Evolutionary conservation across 2,113 vertebrate genomes (phyloP), one percentile per base, ranked within the genome.

Genomic region (Origma solitaria): DNA sequence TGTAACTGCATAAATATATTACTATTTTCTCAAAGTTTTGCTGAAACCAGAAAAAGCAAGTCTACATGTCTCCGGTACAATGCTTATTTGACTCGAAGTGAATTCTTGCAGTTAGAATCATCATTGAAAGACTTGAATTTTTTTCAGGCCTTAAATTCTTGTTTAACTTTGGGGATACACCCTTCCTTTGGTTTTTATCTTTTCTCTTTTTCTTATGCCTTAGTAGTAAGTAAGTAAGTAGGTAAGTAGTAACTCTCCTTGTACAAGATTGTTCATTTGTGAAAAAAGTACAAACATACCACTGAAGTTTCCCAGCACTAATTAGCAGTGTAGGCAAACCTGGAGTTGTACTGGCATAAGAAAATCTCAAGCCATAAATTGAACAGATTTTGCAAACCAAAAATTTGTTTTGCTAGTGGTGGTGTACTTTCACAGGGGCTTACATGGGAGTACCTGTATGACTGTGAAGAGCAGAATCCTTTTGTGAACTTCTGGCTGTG

Each of bases 61-160:
- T 77, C 15, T 42, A 0, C 9, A 0, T 42, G 23, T 58, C 37
- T 76, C 7, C 14, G 5, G 0, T 58, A 30, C 7, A 20, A 5
- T 38, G 18, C 61, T 76, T 77, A 16, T 16, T 79, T 76, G 24
- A 72, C 53, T 87, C 3, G 4, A 44, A 60, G 18, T 75, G 60
- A 65, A 37, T 92, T 83, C 33, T 80, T 81, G 35, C 13, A 37
- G 28, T 82, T 85, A 22, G 50, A 69, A n/a, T 90, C 28, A 42
- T 60, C 31, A 85, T 18, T 70, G 50, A 65, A 61, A 64, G 31
- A n/a, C 15, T 2, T 64, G 4, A 20, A 7, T 80, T 71, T 61
- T 28, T 28, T 82, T 88, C n/a, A 85, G 49, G 45, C 25, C 20
- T 50, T 76, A 51, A 69, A 53, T 65, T 86, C 22, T n/a, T 69